Evolutionary conservation across 2,113 vertebrate genomes (phyloP), one percentile per base, ranked within the genome.

Genomic region (Macquaria australasica): DNA sequence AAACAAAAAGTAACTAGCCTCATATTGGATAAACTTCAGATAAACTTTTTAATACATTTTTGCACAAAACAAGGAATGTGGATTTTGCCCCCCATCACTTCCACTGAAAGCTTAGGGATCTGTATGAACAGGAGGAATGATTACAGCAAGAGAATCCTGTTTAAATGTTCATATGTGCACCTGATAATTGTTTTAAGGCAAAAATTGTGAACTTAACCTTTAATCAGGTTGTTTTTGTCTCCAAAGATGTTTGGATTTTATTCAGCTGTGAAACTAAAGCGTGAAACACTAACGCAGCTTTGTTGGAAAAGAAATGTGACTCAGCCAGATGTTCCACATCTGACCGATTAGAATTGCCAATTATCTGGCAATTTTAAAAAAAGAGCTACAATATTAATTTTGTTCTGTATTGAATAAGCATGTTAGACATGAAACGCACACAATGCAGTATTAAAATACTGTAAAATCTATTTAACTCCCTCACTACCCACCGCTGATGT

Each of bases 241-340:
- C n/a, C 15, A 20, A 50, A 48, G 3, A 45, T 3, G 59, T 23
- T 41, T 66, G 63, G 21, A 41, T 20, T 28, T 59, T 11, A 8
- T 31, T 73, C 55, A 59, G 16, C 72, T 73, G 72, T 74, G 23
- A 77, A 66, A n/a, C 60, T 25, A 7, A 70, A 12, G 20, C 23
- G 20, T 21, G 4, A n/a, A 23, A 62, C 31, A 56, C 70, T 18
- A 41, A 73, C 4, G 8, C 51, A 62, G n/a, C 56, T 50, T 15
- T 37, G 59, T 63, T 50, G 25, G 43, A 51, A 4, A 39, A 25
- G 15, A 66, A 41, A 7, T 50, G 56, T 74, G n/a, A 39, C 18
- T 50, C 60, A 10, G 60, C 37, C 28, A 10, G 16, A 62, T 34
- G 31, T 20, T 62, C 18, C 31, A 37, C 60, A 62, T 20, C 18